A percentile compares a stretch with the other conserved stretches of the same genome.
Conservation (phyloP, 2,888 invertebrate species). For the Ischnus inquisitorius region DNA sequence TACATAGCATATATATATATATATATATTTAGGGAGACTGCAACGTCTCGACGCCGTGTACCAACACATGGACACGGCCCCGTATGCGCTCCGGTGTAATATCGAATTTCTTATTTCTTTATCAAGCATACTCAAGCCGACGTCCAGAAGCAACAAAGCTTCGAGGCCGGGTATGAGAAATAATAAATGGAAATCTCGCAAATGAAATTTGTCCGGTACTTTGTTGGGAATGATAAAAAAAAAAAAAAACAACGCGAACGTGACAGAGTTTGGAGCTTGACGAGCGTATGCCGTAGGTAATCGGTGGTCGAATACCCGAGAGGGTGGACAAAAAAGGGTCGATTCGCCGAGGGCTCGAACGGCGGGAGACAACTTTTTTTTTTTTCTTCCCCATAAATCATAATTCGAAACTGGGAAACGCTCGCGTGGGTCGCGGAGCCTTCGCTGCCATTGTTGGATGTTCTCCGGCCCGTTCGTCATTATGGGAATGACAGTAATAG, state of each 20-base stretch:
- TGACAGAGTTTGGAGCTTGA: background rate
- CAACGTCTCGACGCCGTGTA: background rate
- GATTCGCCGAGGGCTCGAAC: constrained; percentile 31
- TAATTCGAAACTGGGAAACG: constrained; percentile 24
- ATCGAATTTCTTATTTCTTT: constrained; percentile 16
- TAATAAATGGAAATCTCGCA: constrained; percentile 62
- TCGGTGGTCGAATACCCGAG: background rate
- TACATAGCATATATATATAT: background rate
- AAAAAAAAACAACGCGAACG: background rate
- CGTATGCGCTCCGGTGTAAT: background rate
- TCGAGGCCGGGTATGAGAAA: constrained; percentile 14
- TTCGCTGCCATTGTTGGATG: background rate
- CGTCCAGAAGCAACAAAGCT: constrained; percentile 3
- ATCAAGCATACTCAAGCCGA: background rate
- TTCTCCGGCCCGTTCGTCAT: constrained; percentile 1
- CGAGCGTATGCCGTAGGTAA: background rate
- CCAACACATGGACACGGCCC: background rate
- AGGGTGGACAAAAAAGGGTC: constrained; percentile 1
- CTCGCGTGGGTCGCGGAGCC: background rate
- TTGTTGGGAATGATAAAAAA: constrained; percentile 22
- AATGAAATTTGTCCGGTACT: constrained; percentile 49
- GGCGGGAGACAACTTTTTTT: constrained; percentile 48
- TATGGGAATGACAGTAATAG: constrained; percentile 13
- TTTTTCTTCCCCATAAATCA: constrained; percentile 47
- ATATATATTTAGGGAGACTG: background rate